These are phyloP conservation scores for Anisognathus igniventris DNA, from an alignment of 2,797 vertebrate genomes.

Conservation along the genomic window DNA sequence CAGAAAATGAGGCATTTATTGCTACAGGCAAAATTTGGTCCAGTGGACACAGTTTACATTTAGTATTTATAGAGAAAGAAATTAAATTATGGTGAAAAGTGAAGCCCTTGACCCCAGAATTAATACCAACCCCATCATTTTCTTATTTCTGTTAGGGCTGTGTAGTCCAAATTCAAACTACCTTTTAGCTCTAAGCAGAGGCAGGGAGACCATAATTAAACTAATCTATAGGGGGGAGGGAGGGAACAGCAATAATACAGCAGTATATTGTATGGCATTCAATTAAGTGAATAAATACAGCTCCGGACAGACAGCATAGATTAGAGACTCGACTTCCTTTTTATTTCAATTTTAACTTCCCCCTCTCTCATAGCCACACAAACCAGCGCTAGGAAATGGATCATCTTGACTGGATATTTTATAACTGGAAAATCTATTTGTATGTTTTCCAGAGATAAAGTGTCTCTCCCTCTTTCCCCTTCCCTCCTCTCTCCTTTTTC, in stretches of 20 bases:
- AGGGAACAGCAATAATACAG: conserved; percentile 40
- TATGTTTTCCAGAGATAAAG: conserved; percentile 42
- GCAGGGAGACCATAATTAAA: conserved; percentile 34
- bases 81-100: conserved; percentile 83
- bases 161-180: conserved; percentile 36
- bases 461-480: neutral
- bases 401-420: conserved; percentile 35
- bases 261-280: conserved; percentile 26
- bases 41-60: conserved; percentile 90
- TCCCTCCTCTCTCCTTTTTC: neutral
- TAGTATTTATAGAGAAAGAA: conserved; percentile 89
- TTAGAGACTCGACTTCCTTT: conserved; percentile 35
- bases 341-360: conserved; percentile 50
- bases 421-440: conserved; percentile 40
- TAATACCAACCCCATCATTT: conserved; percentile 72
- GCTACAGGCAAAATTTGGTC: conserved; percentile 86
- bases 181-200: conserved; percentile 53
- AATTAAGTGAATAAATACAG: conserved; percentile 61
- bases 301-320: conserved; percentile 46
- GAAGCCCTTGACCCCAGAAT: conserved; percentile 79
- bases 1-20: conserved; percentile 84
- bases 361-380: neutral
- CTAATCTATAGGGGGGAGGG: conserved; percentile 21
- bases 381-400: neutral
- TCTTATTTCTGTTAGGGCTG: conserved; percentile 43